Conservation (phyloP, 2,888 invertebrate genomes). For the Tyria jacobaeae region DNA sequence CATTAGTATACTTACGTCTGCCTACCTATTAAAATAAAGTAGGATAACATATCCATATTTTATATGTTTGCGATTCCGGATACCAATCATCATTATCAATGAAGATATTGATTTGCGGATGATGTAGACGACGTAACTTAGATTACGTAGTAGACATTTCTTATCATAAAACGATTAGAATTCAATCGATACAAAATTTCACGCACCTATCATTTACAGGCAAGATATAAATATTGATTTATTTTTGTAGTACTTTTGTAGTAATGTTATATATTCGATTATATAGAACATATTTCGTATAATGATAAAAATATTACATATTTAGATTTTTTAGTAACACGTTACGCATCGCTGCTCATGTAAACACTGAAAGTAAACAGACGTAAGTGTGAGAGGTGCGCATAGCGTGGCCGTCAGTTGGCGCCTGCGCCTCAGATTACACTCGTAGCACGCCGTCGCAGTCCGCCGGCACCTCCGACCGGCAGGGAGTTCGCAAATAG, state of each 20-base stretch:
- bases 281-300: constrained; percentile 14
- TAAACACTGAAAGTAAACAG: constrained; percentile 70
- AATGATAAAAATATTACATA: constrained; percentile 23
- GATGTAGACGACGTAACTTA: not conserved
- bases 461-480: constrained; percentile 34
- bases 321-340: constrained; percentile 53
- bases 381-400: constrained; percentile 67
- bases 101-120: not conserved
- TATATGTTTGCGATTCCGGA: not conserved
- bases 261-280: constrained; percentile 12
- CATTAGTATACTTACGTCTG: not conserved
- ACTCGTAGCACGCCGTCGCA: constrained; percentile 64
- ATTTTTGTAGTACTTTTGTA: not conserved
- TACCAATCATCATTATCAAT: not conserved
- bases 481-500: constrained; percentile 38
- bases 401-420: constrained; percentile 65
- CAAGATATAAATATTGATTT: not conserved
- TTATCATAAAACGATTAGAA: constrained; percentile 1
- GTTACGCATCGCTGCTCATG: constrained; percentile 58
- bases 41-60: not conserved
- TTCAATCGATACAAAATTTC: not conserved
- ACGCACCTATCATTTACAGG: not conserved
- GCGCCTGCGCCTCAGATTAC: constrained; percentile 75
- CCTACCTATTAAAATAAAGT: not conserved
- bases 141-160: not conserved